Evolutionary conservation across 2,797 vertebrate genomes (phyloP).

Genomic region (Neomorphus geoffroyi): DNA sequence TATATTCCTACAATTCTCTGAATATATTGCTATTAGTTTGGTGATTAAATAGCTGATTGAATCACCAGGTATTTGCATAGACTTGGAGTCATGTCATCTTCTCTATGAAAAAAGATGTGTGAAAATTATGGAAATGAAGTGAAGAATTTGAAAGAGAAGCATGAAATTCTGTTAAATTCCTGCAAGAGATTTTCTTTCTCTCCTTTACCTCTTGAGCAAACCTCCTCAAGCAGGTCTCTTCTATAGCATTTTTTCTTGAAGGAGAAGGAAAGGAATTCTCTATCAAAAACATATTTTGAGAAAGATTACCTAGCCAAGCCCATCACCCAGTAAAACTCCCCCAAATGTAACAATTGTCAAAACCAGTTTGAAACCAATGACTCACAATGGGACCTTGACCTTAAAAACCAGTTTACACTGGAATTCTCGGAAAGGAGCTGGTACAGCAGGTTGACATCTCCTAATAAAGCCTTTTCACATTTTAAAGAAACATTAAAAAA

Average conservation of each 20-base stretch:
- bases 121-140: neutral
- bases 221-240: neutral
- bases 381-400: neutral
- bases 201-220: neutral
- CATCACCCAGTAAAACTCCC: neutral
- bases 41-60: neutral
- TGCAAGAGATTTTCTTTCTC: neutral
- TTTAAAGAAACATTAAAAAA: neutral
- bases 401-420: neutral
- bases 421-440: neutral
- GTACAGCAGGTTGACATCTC: neutral
- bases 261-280: neutral
- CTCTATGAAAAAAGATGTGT: neutral
- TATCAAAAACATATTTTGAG: neutral
- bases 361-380: neutral
- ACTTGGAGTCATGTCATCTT: neutral
- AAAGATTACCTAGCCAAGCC: neutral
- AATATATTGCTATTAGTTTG: neutral
- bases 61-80: neutral
- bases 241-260: neutral
- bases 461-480: neutral
- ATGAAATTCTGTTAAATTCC: neutral
- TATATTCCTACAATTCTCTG: neutral
- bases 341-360: neutral
- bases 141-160: neutral